Evolutionary conservation across 1,140 invertebrate genomes (phyloP).

Genomic region (Trichonephila inaurata): DNA sequence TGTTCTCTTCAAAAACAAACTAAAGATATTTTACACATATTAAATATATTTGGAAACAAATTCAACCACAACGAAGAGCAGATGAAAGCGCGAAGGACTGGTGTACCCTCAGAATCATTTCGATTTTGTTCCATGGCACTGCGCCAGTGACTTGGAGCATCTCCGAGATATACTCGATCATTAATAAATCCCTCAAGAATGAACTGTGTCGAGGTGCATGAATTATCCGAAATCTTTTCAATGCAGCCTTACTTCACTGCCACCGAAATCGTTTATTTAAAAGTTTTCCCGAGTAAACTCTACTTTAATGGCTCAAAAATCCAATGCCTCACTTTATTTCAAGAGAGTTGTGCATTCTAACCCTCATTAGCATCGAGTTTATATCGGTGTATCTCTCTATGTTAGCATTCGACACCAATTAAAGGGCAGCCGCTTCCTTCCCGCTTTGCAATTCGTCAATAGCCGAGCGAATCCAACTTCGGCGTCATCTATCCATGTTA

Average conservation of each 20-base stretch:
- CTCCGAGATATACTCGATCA: background rate
- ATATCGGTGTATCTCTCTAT: background rate
- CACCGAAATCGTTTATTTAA: constrained; percentile 12
- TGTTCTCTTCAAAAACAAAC: no score
- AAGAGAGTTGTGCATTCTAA: background rate
- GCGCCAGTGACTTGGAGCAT: background rate
- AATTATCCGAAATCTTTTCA: constrained; percentile 32
- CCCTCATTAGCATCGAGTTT: constrained; percentile 14
- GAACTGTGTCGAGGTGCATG: constrained; percentile 19
- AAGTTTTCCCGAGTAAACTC: background rate
- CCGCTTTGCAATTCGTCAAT: constrained; percentile 3
- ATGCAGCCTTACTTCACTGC: constrained; percentile 11
- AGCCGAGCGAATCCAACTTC: background rate
- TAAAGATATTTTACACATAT: background rate
- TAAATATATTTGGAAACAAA: background rate
- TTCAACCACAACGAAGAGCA: background rate
- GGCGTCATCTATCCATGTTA: background rate
- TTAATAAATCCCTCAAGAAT: constrained; percentile 37
- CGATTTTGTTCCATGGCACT: constrained; percentile 27
- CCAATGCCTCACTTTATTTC: constrained; percentile 8
- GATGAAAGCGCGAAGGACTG: background rate
- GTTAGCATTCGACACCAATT: constrained; percentile 1
- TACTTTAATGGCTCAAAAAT: constrained; percentile 12
- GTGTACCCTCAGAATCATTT: background rate
- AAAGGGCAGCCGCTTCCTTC: background rate